Evolutionary conservation across 2,797 vertebrate species (phyloP), one percentile per base, ranked within the genome.

Genomic region (Champsocephalus esox): DNA sequence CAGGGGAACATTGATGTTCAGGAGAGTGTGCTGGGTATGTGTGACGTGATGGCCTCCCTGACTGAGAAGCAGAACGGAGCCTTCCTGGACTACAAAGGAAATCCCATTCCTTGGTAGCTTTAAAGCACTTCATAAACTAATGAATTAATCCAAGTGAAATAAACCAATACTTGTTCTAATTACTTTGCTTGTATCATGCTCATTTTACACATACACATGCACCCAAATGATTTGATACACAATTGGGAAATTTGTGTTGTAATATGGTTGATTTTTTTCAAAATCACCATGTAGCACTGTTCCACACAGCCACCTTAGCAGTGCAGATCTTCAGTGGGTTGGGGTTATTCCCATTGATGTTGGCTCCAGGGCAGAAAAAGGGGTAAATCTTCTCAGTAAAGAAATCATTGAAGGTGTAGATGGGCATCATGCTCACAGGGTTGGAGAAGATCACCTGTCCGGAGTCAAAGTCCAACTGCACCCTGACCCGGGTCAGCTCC

Each of bases 351-450:
- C 93, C 89, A 0, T 95, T 95, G 66, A 96, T 93, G 86, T 96
- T 96, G 41, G 94, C 94, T 3, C 95, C 95, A 0, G 95, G 95
- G 82, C 95, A 96, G 89, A 95, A 95, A 85, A 96, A 96, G 5
- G 95, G 94, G 79, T 88, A 95, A 90, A 96, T 91, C 81, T 72
- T 95, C 73, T 95, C 92, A 3, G 91, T 93, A 76, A 96, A 96
- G 71, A 79, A 73, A 73, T 87, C 93, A 0, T 12, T 79, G 79
- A 95, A 96, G 66, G 94, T 92, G 92, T 95, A 94, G 79, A 96
- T 90, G 59, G 86, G 73, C 3, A 56, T 92, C 93, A 95, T 91
- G 81, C 67, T 91, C 71, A 93, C 13, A 0, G 95, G 90, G 80
- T 95, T 83, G 70, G 92, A 93, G 85, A 96, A 96, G 56, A 60